A percentile compares a stretch with the other conserved stretches of the same genome.
Conservation (phyloP, 2,888 invertebrate species). For the Hyalella azteca region DNA sequence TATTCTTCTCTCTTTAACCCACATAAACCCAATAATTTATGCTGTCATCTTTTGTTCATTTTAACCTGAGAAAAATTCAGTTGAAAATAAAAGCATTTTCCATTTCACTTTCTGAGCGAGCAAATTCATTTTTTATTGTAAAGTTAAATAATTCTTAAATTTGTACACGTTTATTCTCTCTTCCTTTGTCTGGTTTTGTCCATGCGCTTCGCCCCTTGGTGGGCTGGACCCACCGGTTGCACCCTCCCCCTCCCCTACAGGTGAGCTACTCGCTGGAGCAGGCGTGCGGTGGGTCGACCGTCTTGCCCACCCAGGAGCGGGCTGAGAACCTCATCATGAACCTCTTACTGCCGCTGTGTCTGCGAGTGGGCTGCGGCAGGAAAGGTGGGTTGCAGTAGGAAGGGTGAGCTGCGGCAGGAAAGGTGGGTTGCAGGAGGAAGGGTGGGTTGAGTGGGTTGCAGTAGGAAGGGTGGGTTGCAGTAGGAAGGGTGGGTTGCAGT, state of each 20-base stretch:
- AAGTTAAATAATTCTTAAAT: too few relatives aligned
- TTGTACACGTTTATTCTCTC: too few relatives aligned
- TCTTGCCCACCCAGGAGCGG: slow-evolving; percentile 87
- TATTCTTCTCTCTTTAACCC: not conserved
- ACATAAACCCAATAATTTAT: not conserved
- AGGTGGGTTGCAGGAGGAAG: slow-evolving; percentile 67
- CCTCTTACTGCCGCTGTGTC: slow-evolving; percentile 92
- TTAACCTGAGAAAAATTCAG: too few relatives aligned
- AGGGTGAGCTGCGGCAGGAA: slow-evolving; percentile 14
- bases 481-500: not conserved
- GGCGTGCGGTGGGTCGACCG: slow-evolving; percentile 89
- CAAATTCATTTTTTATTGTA: too few relatives aligned
- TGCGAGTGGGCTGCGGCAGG: slow-evolving; percentile 91
- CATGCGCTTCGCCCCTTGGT: too few relatives aligned
- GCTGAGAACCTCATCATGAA: slow-evolving; percentile 96
- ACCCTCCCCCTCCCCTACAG: slow-evolving; percentile 64
- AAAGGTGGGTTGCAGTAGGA: slow-evolving; percentile 83
- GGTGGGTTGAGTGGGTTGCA: slow-evolving; percentile 80
- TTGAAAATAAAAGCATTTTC: too few relatives aligned
- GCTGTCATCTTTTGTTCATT: too few relatives aligned
- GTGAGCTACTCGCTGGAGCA: slow-evolving; percentile 90
- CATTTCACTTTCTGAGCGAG: too few relatives aligned
- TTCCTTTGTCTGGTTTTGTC: too few relatives aligned
- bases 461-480: slow-evolving; percentile 77
- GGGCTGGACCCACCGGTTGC: too few relatives aligned